Evolutionary conservation across 2,888 invertebrate species (phyloP).

Genomic region (Dynastes grantii): DNA sequence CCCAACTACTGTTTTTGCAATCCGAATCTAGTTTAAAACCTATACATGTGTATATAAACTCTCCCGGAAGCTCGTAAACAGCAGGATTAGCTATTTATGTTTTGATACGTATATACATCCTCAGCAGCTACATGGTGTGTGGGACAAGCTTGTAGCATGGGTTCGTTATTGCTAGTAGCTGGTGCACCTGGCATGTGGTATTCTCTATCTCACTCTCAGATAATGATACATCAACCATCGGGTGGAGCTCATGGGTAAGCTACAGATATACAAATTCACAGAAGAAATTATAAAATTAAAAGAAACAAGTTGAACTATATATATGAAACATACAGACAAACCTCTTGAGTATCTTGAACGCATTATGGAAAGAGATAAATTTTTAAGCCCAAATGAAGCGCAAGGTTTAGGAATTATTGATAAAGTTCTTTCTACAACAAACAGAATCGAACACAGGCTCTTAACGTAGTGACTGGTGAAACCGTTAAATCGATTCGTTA

Average conservation of each 20-base stretch:
- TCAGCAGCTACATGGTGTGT: conserved; percentile 98
- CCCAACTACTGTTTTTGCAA: conserved; percentile 95
- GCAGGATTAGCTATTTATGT: conserved; percentile 97
- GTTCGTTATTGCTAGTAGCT: conserved; percentile 91
- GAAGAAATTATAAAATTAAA: conserved; percentile 97
- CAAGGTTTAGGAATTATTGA: conserved; percentile 96
- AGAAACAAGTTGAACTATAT: conserved; percentile 94
- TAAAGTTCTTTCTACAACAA: conserved; percentile 90
- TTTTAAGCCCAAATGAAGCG: conserved; percentile 94
- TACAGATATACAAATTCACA: conserved; percentile 98
- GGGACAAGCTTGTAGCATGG: conserved; percentile 99
- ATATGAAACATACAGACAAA: conserved; percentile 92
- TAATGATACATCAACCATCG: conserved; percentile 99
- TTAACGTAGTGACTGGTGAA: conserved; percentile 38
- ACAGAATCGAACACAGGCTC: conserved; percentile 41
- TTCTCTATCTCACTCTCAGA: conserved; percentile 95
- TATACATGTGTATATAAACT: conserved; percentile 98
- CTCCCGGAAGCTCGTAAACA: conserved; percentile 94
- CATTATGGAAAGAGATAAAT: conserved; percentile 95
- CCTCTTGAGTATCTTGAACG: conserved; percentile 76
- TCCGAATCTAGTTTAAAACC: conserved; percentile 97
- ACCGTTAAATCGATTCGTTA: conserved; percentile 49
- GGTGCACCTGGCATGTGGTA: conserved; percentile 92
- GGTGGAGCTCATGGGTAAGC: conserved; percentile 97
- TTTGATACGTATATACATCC: conserved; percentile 98